These are phyloP conservation scores for Chloropsis hardwickii DNA, from an alignment of 2,113 vertebrate genomes.

Conservation along the genomic window DNA sequence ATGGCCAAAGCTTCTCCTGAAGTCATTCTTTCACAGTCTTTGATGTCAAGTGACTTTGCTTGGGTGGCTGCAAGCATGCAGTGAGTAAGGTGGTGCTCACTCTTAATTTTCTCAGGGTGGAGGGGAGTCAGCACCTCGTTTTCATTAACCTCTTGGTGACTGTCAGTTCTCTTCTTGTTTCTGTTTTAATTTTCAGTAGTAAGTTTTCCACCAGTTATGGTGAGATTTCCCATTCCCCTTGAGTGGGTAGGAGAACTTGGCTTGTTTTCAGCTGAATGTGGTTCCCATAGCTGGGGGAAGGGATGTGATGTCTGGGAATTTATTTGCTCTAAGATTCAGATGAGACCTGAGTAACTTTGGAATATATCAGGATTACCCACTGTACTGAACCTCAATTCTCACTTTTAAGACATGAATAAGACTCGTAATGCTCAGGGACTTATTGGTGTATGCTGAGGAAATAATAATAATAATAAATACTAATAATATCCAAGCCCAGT, in stretches of 20 bases:
- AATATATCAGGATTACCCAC: not conserved
- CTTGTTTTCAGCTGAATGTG: conserved; percentile 17
- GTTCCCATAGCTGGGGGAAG: conserved; percentile 33
- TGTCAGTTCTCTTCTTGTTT: not conserved
- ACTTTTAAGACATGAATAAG: not conserved
- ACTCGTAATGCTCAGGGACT: not conserved
- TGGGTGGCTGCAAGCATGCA: not conserved
- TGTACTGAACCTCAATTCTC: not conserved
- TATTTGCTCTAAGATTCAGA: not conserved
- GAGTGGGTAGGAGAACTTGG: conserved; percentile 36
- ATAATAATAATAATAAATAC: not conserved
- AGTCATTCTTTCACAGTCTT: not conserved
- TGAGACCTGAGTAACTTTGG: not conserved
- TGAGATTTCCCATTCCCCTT: conserved; percentile 29
- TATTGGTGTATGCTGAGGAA: not conserved
- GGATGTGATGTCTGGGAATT: not conserved
- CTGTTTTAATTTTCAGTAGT: not conserved
- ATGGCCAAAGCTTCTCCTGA: not conserved
- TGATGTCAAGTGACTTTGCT: not conserved
- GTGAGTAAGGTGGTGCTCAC: not conserved
- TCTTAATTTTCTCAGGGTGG: not conserved
- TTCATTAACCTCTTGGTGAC: not conserved
- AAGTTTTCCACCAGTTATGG: not conserved
- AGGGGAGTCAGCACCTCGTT: not conserved
- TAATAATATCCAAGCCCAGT: not conserved